Evolutionary conservation across 2,888 invertebrate species (phyloP).

Genomic region (Epinotia demarniana): DNA sequence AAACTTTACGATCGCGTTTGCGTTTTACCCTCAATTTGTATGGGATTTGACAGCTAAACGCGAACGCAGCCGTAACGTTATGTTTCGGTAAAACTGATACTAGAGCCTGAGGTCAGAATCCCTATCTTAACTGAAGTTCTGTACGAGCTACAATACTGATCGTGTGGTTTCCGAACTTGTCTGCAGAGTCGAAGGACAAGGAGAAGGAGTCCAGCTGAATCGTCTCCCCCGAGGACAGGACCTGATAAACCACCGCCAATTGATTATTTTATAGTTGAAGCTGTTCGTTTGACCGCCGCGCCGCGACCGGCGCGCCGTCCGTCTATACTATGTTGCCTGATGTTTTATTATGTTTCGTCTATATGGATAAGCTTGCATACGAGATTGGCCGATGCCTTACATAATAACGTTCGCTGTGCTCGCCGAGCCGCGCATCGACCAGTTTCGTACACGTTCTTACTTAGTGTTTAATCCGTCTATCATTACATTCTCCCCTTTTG

Average conservation of each 20-base stretch:
- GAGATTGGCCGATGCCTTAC: conserved; percentile 63
- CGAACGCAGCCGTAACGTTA: too few relatives aligned
- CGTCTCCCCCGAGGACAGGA: conserved; percentile 74
- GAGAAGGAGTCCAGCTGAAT: conserved; percentile 89
- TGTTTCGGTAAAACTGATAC: too few relatives aligned
- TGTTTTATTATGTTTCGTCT: conserved; percentile 64
- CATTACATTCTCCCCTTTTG: conserved; percentile 61
- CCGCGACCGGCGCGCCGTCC: conserved; percentile 52
- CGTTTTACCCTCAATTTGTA: too few relatives aligned
- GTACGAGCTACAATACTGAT: conserved; percentile 14
- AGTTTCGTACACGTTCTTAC: conserved; percentile 64
- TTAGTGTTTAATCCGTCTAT: conserved; percentile 68
- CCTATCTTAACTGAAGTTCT: background rate
- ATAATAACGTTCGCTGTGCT: conserved; percentile 14
- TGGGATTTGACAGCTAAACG: too few relatives aligned
- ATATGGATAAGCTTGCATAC: conserved; percentile 66
- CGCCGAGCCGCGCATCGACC: conserved; percentile 57
- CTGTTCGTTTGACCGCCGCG: conserved; percentile 62
- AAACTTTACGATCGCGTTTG: too few relatives aligned
- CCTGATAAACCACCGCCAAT: conserved; percentile 83
- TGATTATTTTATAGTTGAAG: conserved; percentile 81
- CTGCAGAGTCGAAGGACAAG: conserved; percentile 88
- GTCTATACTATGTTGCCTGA: conserved; percentile 72
- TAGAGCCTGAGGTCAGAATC: too few relatives aligned
- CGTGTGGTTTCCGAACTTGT: conserved; percentile 56